Evolutionary conservation across 2,797 vertebrate species (phyloP).

Genomic region (Heliangelus exortis): DNA sequence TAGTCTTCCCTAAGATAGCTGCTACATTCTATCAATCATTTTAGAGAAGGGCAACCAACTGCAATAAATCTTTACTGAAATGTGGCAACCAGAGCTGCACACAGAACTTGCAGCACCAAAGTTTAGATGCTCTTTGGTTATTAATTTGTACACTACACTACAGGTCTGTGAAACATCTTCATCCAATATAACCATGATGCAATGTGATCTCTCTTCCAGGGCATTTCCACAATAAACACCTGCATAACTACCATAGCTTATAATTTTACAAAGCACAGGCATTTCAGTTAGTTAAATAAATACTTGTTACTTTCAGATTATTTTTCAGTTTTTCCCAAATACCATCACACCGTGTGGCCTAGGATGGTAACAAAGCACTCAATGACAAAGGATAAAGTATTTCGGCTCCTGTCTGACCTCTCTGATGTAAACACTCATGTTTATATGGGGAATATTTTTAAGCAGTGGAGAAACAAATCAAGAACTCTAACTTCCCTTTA

Average conservation of each 20-base stretch:
- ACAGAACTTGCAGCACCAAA: neutral
- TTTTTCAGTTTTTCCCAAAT: conserved; percentile 1
- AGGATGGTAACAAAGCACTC: neutral
- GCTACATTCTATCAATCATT: neutral
- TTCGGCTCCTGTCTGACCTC: neutral
- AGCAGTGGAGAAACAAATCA: conserved; percentile 6
- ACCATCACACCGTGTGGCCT: neutral
- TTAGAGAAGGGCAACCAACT: neutral
- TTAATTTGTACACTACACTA: neutral
- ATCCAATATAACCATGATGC: neutral
- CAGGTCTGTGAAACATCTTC: neutral
- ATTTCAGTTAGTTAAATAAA: neutral
- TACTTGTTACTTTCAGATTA: neutral
- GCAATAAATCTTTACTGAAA: neutral
- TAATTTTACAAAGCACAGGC: neutral
- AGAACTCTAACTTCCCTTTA: conserved; percentile 10
- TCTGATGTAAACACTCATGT: conserved; percentile 21
- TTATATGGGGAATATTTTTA: conserved; percentile 13
- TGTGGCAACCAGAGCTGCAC: neutral
- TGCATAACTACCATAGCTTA: neutral
- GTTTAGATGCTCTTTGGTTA: neutral
- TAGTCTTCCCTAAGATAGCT: neutral
- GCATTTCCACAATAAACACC: neutral
- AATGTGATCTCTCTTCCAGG: neutral
- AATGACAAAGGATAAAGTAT: neutral